These are phyloP conservation scores for rat (Rattus norvegicus) DNA, from an alignment of 2,113 vertebrate species.

Conservation along the genomic window GRCr8 NC_086019.1:53468501-53469000, in stretches of 20 bases:
- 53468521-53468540: background rate
- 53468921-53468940: fast-evolving
- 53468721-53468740: background rate
- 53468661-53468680: background rate
- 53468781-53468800: background rate
- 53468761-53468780: background rate
- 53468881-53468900: too few species aligned
- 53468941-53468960: too few species aligned
- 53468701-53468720: background rate
- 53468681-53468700: background rate
- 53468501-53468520: fast-evolving
- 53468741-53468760: background rate
- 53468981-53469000: background rate
- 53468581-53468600: background rate
- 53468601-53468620: too few species aligned
- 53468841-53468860: background rate
- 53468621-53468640: background rate
- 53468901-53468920: background rate
- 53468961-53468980: background rate
- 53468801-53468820: background rate
- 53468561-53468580: background rate
- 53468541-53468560: too few species aligned
- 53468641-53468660: background rate
- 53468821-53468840: background rate
- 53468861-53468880: background rate